Conservation (phyloP, 2,797 vertebrate species). For the Lacerta agilis region DNA sequence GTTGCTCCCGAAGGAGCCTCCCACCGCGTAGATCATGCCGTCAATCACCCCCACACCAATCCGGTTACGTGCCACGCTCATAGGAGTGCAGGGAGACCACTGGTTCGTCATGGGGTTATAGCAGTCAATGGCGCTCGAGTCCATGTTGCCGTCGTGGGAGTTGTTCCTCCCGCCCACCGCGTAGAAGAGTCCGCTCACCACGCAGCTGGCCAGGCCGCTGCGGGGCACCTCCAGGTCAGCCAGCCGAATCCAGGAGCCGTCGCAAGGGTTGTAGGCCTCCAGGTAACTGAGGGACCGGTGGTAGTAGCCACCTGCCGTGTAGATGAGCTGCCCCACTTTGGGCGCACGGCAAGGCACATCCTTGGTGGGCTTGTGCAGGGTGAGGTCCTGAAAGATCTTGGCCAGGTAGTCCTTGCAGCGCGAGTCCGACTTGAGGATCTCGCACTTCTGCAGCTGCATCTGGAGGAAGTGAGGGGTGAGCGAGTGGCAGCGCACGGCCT, state of each 20-base stretch:
- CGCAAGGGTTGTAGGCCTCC: conserved; percentile 88
- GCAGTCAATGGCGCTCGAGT: conserved; percentile 90
- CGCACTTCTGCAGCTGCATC: conserved; percentile 90
- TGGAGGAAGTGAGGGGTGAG: conserved; percentile 94
- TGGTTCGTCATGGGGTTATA: conserved; percentile 96
- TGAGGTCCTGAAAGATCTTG: conserved; percentile 94
- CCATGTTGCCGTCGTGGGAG: conserved; percentile 92
- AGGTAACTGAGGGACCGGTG: conserved; percentile 90
- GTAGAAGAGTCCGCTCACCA: conserved; percentile 92
- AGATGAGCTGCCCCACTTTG: conserved; percentile 92
- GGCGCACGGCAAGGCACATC: conserved; percentile 84
- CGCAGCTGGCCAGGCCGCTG: conserved; percentile 90
- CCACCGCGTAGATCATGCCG: conserved; percentile 92
- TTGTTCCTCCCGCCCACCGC: conserved; percentile 94
- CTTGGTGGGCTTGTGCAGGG: conserved; percentile 89
- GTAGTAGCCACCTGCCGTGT: conserved; percentile 91
- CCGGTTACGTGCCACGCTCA: conserved; percentile 93
- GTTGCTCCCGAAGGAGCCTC: conserved; percentile 92
- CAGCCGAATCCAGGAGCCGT: conserved; percentile 85
- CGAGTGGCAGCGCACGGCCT: conserved; percentile 94
- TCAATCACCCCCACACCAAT: conserved; percentile 94
- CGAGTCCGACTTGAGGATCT: conserved; percentile 85
- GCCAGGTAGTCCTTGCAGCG: conserved; percentile 93
- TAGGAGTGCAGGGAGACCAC: conserved; percentile 90
- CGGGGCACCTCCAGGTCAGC: conserved; percentile 90